phyloP scores from a whole-genome alignment of 2,797 vertebrate species.

The Notoglanidium macrostoma region DNA sequence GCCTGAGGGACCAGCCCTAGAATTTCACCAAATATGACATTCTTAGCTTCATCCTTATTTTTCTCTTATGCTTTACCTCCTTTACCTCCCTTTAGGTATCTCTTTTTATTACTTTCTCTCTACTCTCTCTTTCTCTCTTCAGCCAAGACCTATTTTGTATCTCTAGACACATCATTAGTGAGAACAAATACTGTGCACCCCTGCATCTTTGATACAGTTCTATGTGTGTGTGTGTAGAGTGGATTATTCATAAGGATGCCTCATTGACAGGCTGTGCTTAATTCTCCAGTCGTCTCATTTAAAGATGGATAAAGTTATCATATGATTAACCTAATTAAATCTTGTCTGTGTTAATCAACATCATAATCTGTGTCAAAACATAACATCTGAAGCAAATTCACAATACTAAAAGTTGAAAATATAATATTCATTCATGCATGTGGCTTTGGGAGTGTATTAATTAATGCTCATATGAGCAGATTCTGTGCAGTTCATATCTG shows the following conservation, averaged over 20 bases:
- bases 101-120: neutral
- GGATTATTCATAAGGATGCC: neutral
- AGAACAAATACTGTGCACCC: conserved; percentile 16
- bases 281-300: neutral
- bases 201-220: neutral
- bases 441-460: neutral
- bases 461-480: neutral
- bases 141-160: conserved; percentile 4
- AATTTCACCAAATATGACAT: conserved; percentile 39
- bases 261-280: neutral
- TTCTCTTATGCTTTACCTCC: conserved; percentile 4
- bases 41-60: conserved; percentile 17
- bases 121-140: neutral
- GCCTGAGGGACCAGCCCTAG: conserved; percentile 42
- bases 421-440: neutral
- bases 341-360: neutral
- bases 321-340: neutral
- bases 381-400: neutral
- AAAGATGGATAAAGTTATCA: neutral
- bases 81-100: neutral
- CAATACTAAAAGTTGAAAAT: neutral
- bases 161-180: conserved; percentile 48
- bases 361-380: too few species aligned
- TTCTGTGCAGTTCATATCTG: neutral
- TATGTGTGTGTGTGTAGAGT: neutral